Conservation (phyloP, 2,888 invertebrate species). For the Dryadula phaetusa region DNA sequence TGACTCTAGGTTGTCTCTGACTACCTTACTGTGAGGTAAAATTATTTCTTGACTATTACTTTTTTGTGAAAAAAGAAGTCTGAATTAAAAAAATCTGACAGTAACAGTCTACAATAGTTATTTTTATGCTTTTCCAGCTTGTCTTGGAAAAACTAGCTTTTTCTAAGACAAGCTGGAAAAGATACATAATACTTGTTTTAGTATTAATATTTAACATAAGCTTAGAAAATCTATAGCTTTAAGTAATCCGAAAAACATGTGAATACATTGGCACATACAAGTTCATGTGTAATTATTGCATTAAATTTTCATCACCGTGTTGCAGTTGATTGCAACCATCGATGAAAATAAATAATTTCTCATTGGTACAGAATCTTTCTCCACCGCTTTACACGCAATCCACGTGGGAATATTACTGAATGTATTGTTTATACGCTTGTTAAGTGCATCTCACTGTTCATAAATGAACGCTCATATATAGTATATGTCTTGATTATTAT, state of each 20-base stretch:
- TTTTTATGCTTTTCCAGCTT: no score
- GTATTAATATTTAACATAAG: no score
- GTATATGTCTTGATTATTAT: neutral
- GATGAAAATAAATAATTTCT: slow-evolving; percentile 25
- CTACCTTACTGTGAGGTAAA: no score
- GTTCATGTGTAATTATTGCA: slow-evolving; percentile 3
- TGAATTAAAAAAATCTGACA: no score
- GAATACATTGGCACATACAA: neutral
- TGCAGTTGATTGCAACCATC: slow-evolving; percentile 9
- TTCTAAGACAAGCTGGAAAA: no score
- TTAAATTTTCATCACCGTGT: neutral
- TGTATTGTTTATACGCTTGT: slow-evolving; percentile 32
- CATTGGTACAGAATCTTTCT: slow-evolving; percentile 35
- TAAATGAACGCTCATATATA: neutral
- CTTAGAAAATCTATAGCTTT: neutral
- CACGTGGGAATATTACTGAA: slow-evolving; percentile 35
- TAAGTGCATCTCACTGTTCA: neutral
- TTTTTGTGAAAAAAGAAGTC: no score
- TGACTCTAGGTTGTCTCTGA: no score
- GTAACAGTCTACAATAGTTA: no score
- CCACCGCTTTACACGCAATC: slow-evolving; percentile 25
- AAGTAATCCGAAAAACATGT: neutral
- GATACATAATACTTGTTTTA: no score
- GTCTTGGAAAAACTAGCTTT: no score
- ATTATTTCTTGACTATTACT: no score